Base-by-base conservation (phyloP, 2,113 vertebrate species). In the Centrocercus urophasianus region DNA sequence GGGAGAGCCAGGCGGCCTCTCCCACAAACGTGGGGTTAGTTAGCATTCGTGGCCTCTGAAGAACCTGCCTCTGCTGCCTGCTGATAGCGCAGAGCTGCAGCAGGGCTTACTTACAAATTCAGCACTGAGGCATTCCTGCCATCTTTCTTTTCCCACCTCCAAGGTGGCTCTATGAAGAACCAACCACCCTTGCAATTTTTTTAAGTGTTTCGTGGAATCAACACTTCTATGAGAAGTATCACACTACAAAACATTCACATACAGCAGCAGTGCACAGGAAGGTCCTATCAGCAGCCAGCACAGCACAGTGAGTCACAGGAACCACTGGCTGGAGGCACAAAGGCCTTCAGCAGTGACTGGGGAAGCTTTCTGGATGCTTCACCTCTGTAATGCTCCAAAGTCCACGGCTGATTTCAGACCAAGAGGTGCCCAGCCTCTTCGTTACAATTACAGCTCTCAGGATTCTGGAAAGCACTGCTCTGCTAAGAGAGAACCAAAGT, bases 371-470 rank as follows among this genome's bases (percentile, higher is more conserved):
- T 27, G 42, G 45, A 59, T 61, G 63, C 50, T 88, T 57, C 47
- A 50, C 12, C 19, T 80, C 42, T 4, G 11, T 50, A 54, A 7
- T 28, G 32, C 40, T 60, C 80, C 10, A 32, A 59, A 1, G 19
- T 8, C 21, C 8, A 1, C 7, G 6, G 27, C 0, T 28, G 3
- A 19, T 67, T 34, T 22, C 69, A 52, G 38, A 1, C 63, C 48
- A 0, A 0, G 6, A 57, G 57, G 32, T 1, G 0, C 30, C 45
- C 0, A 0, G 65, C 45, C 64, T 63, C 48, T 27, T 18, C 22
- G 0, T 7, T 3, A 2, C 50, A 7, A 10, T 19, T 2, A 9
- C 8, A 43, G 16, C 11, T 1, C 21, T 59, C 40, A 50, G 30
- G 20, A 7, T 32, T 8, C 52, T 28, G 64, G 83, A 36, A 24